Percentiles rank a stretch among this genome's conserved stretches.
These are phyloP conservation scores for Emydoidea blandingii DNA, from an alignment of 2,797 vertebrate species.

Conservation along the genomic window DNA sequence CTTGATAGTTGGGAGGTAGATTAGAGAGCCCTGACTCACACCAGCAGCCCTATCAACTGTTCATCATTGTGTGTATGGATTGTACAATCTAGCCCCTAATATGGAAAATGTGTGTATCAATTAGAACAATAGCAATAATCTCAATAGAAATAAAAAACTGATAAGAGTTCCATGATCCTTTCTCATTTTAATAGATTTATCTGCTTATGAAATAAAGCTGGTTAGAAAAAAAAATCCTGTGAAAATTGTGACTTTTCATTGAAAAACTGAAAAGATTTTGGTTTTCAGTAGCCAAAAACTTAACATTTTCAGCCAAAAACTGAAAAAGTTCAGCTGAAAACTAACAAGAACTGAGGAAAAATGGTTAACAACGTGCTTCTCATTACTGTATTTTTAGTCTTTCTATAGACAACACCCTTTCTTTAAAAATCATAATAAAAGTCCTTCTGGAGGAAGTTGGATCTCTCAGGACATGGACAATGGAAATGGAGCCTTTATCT, in stretches of 20 bases:
- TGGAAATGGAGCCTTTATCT: neutral
- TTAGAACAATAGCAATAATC: neutral
- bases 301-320: neutral
- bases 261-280: neutral
- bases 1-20: neutral
- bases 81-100: neutral
- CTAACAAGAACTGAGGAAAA: neutral
- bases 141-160: neutral
- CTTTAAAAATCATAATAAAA: neutral
- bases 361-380: neutral
- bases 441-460: neutral
- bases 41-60: neutral
- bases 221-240: neutral
- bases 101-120: neutral
- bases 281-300: neutral
- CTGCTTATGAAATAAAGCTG: neutral
- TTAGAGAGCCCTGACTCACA: fast-evolving
- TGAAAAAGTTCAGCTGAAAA: neutral
- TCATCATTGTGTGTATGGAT: neutral
- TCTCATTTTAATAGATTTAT: neutral
- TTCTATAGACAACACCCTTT: neutral
- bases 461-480: neutral
- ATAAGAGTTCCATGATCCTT: neutral
- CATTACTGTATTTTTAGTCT: neutral
- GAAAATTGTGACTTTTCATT: neutral